A percentile compares a stretch with the other conserved stretches of the same genome.
Conservation (phyloP, 2,797 vertebrate genomes). For the Harpagifer antarcticus region DNA sequence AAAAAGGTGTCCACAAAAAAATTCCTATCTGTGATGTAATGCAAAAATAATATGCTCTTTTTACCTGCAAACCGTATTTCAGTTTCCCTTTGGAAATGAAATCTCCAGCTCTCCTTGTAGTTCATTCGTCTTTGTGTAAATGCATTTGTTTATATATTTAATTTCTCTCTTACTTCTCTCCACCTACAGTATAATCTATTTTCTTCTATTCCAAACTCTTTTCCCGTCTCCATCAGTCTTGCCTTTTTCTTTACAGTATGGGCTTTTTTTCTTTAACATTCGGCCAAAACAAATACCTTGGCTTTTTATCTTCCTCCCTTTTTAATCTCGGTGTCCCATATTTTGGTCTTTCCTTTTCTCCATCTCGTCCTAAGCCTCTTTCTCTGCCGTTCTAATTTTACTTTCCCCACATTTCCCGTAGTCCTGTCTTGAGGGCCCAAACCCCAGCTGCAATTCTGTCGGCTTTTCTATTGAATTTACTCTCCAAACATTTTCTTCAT, state of each 20-base stretch:
- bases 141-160: conserved; percentile 2
- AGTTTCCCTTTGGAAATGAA: background rate
- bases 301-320: conserved; percentile 35
- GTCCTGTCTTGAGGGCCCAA: conserved; percentile 3
- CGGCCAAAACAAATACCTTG: background rate
- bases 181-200: background rate
- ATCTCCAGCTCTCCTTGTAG: background rate
- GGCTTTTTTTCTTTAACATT: conserved; percentile 11
- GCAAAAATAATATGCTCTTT: no score
- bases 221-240: background rate
- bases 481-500: background rate
- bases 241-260: conserved; percentile 1
- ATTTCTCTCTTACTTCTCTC: background rate
- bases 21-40: no score
- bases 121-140: background rate
- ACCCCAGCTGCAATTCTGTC: background rate
- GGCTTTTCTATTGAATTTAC: conserved; percentile 18
- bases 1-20: no score
- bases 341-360: conserved; percentile 23
- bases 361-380: conserved; percentile 37
- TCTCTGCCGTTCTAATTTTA: conserved; percentile 27
- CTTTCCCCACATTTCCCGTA: conserved; percentile 5
- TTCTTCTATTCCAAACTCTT: background rate
- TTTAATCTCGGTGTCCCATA: conserved; percentile 27
- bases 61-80: no score